Base-by-base conservation (phyloP, 2,113 vertebrate genomes). In the Hypanus sabinus region DNA sequence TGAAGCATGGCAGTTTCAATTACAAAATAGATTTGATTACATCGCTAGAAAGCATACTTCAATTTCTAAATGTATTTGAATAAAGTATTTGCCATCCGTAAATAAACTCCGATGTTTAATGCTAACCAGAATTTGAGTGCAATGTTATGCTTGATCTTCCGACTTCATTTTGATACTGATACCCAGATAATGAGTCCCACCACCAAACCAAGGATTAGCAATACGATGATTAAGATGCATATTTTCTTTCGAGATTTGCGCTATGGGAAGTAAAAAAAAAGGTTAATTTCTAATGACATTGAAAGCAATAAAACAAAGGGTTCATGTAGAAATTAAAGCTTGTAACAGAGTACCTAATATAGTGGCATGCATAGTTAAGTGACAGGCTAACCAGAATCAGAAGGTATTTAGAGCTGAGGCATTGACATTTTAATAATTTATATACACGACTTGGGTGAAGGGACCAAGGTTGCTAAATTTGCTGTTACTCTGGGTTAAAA, bases 191-290 rank as follows among this genome's bases (percentile, higher is more conserved):
- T 83, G 94, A 99, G 1, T 95, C 96, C 97, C 75, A 99, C 0
- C 94, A 98, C n/a, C 7, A 96, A 95, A 36, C 91, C 94, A 79
- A 95, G 95, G 80, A 98, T 85, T 33, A 94, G 95, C 95, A 98
- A 95, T 95, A 98, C 46, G 57, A 96, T 24, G 93, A 98, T 12
- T 87, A 99, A 96, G 96, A 99, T 98, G 96, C 98, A 99, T 14
- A 99, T 97, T 96, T 99, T 99, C 97, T 98, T 99, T 94, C 99
- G 96, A 95, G 98, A 98, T 94, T 96, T 98, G 96, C 97, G 97
- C 98, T 99, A 96, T 16, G 94, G 95, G 95, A 0, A 95, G 81
- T 94, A 94, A 94, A 94, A 94, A 5, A 94, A 5, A 9, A 94
- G 94, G 62, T 94, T 90, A 33, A 68, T 36, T 90, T 88, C 16